Evolutionary conservation across 1,140 invertebrate species (phyloP).

Genomic region (Drosophila baimaii): DNA sequence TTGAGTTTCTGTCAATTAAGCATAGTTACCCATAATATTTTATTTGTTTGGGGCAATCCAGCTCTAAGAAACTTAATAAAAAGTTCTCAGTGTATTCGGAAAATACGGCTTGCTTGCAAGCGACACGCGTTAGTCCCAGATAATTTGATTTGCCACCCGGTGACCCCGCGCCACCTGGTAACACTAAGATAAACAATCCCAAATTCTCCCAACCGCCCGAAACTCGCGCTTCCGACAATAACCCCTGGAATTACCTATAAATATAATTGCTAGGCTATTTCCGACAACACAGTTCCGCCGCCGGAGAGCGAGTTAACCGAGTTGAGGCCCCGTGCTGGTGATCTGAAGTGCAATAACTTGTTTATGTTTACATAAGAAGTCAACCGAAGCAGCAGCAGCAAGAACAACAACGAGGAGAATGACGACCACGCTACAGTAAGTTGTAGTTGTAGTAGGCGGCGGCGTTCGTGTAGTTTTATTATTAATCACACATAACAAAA

Average conservation of each 20-base stretch:
- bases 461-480: constrained; percentile 35
- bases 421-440: constrained; percentile 73
- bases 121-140: constrained; percentile 1
- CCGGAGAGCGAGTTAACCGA: constrained; percentile 39
- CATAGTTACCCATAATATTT: too few species aligned
- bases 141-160: neutral
- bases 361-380: constrained; percentile 79
- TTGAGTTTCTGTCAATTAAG: too few species aligned
- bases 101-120: neutral
- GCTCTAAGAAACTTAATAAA: too few species aligned
- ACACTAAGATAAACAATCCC: constrained; percentile 45
- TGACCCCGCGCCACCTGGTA: constrained; percentile 21
- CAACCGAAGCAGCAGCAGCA: constrained; percentile 34
- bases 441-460: constrained; percentile 33
- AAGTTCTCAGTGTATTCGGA: neutral
- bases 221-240: constrained; percentile 31
- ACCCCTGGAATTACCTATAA: constrained; percentile 17
- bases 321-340: constrained; percentile 18
- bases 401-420: constrained; percentile 55
- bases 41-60: too few species aligned
- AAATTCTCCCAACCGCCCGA: constrained; percentile 25
- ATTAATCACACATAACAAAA: constrained; percentile 36
- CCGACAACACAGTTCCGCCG: constrained; percentile 40
- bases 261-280: constrained; percentile 31
- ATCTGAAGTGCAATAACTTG: constrained; percentile 56